Base-by-base conservation (phyloP, 2,113 vertebrate species). In the Platanista minor region DNA sequence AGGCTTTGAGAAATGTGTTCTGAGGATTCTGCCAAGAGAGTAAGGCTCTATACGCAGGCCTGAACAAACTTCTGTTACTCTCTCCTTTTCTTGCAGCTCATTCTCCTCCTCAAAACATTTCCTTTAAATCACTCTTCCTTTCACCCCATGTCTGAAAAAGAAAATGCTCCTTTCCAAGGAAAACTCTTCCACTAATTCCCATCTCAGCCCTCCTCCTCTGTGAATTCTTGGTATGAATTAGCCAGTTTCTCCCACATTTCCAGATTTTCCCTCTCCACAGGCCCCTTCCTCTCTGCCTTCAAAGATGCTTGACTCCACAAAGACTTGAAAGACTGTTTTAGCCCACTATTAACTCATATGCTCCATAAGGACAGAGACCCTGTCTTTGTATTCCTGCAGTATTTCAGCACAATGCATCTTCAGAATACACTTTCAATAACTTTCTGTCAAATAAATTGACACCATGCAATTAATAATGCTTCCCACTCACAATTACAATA, bases 381-480 rank as follows among this genome's bases (percentile, higher is more conserved):
- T 17, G 41, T 91, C 14, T 71, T 94, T 91, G 39, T 75, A 54
- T 72, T 82, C 61, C 43, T 89, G 25, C 17, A 74, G 12, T 46
- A 67, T 86, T 31, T 91, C 62, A 75, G 31, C 20, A 83, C 49
- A 87, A n/a, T 36, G 41, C 13, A 84, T 92, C 43, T 84, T 90
- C 59, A 54, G 83, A 96, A 94, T 82, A 69, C 25, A 92, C 49
- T 83, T 87, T 77, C 72, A 89, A 90, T 89, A 69, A 95, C 78
- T 93, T 95, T 74, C 36, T 95, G 74, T 80, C 87, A 95, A 90
- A 82, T 96, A 96, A 89, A 92, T 89, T 93, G 74, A 96, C 33
- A 80, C 25, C 8, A 8, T 64, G 54, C 23, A 87, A 72, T 96
- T 93, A 90, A 87, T 57, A 74, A 90, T 61, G 59, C 94, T 93